These are phyloP conservation scores for Drosophila subsilvestris DNA, from an alignment of 2,888 invertebrate genomes.

Conservation along the genomic window DNA sequence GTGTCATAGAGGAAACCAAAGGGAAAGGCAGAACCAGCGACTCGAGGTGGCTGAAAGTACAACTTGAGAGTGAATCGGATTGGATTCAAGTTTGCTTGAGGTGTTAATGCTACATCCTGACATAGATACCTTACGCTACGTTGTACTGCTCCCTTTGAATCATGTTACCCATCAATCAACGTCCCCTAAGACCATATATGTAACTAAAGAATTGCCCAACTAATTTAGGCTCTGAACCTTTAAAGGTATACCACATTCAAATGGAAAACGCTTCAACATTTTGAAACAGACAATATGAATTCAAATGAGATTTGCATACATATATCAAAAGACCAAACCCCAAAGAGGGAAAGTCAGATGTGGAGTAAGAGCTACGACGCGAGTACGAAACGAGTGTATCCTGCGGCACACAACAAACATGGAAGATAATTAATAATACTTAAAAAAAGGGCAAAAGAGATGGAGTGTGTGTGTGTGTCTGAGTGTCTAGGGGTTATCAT, in stretches of 20 bases:
- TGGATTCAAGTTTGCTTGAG: background rate
- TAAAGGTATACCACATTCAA: background rate
- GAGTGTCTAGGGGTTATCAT: constrained; percentile 10
- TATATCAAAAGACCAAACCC: constrained; percentile 53
- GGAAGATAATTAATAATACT: constrained; percentile 80
- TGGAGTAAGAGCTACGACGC: constrained; percentile 3
- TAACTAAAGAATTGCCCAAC: background rate
- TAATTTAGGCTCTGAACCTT: background rate
- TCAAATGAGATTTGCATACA: constrained; percentile 66
- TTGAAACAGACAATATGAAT: constrained; percentile 51
- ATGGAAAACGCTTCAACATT: background rate
- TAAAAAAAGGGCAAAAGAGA: constrained; percentile 61
- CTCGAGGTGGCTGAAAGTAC: constrained; percentile 26
- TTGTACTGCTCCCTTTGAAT: background rate
- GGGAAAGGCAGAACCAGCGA: background rate
- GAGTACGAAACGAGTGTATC: constrained; percentile 31
- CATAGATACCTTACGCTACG: too few relatives aligned
- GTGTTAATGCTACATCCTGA: background rate
- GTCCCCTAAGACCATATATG: background rate
- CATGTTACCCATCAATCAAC: background rate
- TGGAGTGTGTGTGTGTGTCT: constrained; percentile 10
- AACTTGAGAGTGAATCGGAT: background rate
- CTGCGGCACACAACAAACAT: constrained; percentile 64
- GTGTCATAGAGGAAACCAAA: constrained; percentile 22
- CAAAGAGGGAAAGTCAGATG: constrained; percentile 23